Percentiles rank a stretch among this genome's conserved stretches.
These are phyloP conservation scores for Aphidoletes aphidimyza DNA, from an alignment of 2,888 invertebrate genomes.

Conservation along the genomic window DNA sequence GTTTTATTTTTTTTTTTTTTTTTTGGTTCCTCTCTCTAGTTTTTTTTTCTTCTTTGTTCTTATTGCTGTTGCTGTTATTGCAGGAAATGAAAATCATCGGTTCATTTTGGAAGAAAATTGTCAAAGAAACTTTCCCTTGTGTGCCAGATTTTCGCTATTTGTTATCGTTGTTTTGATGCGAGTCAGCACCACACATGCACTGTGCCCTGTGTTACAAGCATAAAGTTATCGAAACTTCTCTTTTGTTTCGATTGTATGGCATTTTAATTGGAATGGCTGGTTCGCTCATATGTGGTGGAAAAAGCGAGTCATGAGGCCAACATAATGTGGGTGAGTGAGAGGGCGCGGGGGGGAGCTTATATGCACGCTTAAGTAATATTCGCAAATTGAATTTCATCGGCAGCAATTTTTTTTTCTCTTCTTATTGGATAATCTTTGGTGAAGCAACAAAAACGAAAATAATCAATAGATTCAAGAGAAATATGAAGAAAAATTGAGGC, in stretches of 20 bases:
- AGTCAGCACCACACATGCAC: too few species aligned
- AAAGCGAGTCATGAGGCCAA: background rate
- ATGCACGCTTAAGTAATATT: conserved; percentile 14
- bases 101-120: too few species aligned
- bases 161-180: too few species aligned
- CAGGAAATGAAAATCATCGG: too few species aligned
- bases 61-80: background rate
- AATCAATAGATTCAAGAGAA: background rate
- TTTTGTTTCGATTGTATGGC: background rate
- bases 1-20: background rate
- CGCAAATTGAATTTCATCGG: conserved; percentile 40
- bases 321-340: background rate
- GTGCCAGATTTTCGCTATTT: too few species aligned
- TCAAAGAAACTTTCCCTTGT: too few species aligned
- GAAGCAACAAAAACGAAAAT: background rate
- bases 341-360: background rate
- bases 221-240: background rate
- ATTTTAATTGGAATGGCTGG: conserved; percentile 9
- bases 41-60: background rate
- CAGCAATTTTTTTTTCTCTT: conserved; percentile 40
- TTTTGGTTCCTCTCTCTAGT: background rate
- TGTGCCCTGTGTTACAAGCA: too few species aligned
- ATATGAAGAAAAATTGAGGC: conserved; percentile 26
- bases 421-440: conserved; percentile 12
- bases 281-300: background rate